These are phyloP conservation scores for Cantharis rustica DNA, from an alignment of 2,888 invertebrate genomes.

Conservation along the genomic window DNA sequence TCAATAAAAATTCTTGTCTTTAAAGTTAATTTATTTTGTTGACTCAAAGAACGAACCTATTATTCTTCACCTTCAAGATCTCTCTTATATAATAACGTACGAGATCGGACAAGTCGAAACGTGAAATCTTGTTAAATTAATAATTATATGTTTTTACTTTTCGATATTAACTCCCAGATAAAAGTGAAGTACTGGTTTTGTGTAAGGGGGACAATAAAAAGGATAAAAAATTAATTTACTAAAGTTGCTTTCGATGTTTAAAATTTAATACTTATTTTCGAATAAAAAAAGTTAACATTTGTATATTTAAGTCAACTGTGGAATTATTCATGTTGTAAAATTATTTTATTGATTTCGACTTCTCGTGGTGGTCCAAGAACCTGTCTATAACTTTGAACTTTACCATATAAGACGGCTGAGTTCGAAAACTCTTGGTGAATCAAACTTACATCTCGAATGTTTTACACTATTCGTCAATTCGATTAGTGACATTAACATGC, in stretches of 20 bases:
- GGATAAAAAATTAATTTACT: neutral
- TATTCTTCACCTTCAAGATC: conserved; percentile 6
- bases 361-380: conserved; percentile 38
- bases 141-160: neutral
- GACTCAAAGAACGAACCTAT: conserved; percentile 9
- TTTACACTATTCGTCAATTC: conserved; percentile 5
- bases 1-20: conserved; percentile 20
- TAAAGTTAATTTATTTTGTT: conserved; percentile 13
- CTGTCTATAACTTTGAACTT: conserved; percentile 30
- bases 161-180: neutral
- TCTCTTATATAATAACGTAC: neutral
- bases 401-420: conserved; percentile 26
- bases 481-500: neutral
- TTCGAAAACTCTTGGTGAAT: conserved; percentile 29
- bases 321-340: conserved; percentile 38
- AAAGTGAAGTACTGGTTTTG: neutral
- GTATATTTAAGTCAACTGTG: conserved; percentile 34
- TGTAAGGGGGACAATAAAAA: conserved; percentile 3
- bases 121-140: neutral
- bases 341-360: conserved; percentile 40
- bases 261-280: conserved; percentile 31
- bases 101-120: neutral
- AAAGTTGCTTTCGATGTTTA: conserved; percentile 16
- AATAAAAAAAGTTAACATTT: conserved; percentile 39
- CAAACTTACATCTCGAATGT: conserved; percentile 12